Conservation (phyloP, 1,140 invertebrate species). For the Trichonephila inaurata region DNA sequence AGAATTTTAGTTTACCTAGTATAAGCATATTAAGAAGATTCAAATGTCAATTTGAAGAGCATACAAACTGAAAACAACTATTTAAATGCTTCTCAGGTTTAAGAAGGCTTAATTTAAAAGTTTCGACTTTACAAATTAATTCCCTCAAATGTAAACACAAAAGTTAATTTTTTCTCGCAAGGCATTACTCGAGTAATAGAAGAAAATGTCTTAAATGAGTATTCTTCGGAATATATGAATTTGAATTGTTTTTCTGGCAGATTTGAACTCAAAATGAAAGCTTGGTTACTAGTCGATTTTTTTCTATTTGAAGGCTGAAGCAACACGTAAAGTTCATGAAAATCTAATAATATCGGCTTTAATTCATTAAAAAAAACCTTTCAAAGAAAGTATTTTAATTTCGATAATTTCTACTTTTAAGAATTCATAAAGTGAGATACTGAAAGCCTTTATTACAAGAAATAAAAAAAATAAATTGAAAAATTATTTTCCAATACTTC, state of each 20-base stretch:
- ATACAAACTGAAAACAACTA: neutral
- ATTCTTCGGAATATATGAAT: conserved; percentile 14
- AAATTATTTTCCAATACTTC: no score
- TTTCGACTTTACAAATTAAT: neutral
- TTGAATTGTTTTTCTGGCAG: conserved; percentile 1
- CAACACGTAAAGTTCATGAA: no score
- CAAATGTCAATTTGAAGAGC: neutral
- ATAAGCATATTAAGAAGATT: neutral
- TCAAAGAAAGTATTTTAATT: no score
- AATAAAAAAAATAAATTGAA: no score
- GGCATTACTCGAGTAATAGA: neutral
- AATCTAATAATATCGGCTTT: no score
- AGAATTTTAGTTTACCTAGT: neutral
- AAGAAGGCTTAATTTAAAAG: neutral
- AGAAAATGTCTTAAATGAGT: neutral
- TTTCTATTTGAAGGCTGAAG: neutral
- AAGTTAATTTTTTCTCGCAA: neutral
- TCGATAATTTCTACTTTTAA: no score
- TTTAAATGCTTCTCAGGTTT: neutral
- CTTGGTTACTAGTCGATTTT: neutral
- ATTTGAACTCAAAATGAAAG: neutral
- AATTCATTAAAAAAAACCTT: no score
- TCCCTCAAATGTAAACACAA: neutral
- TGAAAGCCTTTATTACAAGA: no score
- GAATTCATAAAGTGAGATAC: no score